Conservation (phyloP, 1,140 invertebrate genomes). For the Drosophila trapezifrons region DNA sequence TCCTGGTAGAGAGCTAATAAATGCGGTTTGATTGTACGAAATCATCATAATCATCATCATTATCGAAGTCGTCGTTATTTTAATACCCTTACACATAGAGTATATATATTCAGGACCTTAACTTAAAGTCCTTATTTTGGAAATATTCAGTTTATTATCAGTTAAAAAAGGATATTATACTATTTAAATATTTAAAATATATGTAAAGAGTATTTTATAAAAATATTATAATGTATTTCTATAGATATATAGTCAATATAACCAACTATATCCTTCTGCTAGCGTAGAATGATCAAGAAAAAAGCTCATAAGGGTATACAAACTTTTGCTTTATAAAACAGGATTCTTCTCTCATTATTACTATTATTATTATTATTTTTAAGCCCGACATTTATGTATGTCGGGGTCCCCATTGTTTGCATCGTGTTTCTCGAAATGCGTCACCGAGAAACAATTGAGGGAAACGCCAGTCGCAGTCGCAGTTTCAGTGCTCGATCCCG, state of each 20-base stretch:
- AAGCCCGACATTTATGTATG: conserved; percentile 11
- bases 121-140: no score
- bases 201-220: no score
- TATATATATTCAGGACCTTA: no score
- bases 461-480: conserved; percentile 28
- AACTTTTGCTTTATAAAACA: neutral
- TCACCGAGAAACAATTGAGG: conserved; percentile 71
- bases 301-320: neutral
- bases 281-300: neutral
- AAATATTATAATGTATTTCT: neutral
- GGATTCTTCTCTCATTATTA: neutral
- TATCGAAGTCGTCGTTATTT: neutral
- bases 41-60: conserved; percentile 17
- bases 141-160: no score
- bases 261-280: no score
- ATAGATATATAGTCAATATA: no score
- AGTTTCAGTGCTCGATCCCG: conserved; percentile 1
- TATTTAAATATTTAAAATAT: no score
- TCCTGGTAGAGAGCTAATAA: conserved; percentile 77
- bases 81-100: neutral
- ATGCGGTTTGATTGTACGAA: conserved; percentile 64
- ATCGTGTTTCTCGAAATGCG: conserved; percentile 53
- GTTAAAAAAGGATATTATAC: no score
- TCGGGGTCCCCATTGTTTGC: conserved; percentile 8
- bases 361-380: conserved; percentile 23